phyloP scores from a whole-genome alignment of 2,888 invertebrate species.

The Trachelus tabidus region DNA sequence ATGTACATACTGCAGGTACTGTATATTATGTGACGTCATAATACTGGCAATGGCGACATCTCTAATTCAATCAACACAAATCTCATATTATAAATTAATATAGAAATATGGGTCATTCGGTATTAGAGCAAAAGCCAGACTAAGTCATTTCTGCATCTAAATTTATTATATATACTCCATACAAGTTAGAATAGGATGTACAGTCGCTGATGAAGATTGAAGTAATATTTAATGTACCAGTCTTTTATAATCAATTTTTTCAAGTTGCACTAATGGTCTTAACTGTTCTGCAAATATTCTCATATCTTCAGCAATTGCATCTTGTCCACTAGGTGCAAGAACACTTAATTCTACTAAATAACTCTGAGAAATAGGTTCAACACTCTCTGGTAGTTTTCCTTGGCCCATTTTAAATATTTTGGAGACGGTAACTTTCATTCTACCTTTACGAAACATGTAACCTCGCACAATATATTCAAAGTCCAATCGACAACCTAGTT shows the following conservation, averaged over 20 bases:
- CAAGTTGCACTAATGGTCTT: slow-evolving; percentile 89
- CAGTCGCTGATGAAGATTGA: not conserved
- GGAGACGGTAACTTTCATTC: slow-evolving; percentile 96
- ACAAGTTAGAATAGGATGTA: not conserved
- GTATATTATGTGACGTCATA: not conserved
- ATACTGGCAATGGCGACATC: not conserved
- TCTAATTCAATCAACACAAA: not conserved
- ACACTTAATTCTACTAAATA: slow-evolving; percentile 94
- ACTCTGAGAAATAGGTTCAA: slow-evolving; percentile 90
- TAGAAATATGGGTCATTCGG: not conserved
- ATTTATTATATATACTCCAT: not conserved
- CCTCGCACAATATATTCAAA: slow-evolving; percentile 94
- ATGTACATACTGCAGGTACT: not conserved
- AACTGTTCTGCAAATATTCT: slow-evolving; percentile 94
- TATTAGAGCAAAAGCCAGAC: not conserved
- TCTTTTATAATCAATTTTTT: slow-evolving; percentile 92
- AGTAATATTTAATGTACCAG: slow-evolving; percentile 63
- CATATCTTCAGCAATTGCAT: slow-evolving; percentile 96
- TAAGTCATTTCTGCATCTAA: not conserved
- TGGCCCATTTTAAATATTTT: slow-evolving; percentile 90
- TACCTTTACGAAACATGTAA: slow-evolving; percentile 94
- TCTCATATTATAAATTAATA: not conserved
- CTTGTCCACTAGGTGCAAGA: slow-evolving; percentile 90
- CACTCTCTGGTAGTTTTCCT: slow-evolving; percentile 75
- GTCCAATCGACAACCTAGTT: slow-evolving; percentile 90